Percentiles rank a stretch among this genome's conserved stretches.
phyloP scores from a whole-genome alignment of 2,797 vertebrate genomes.

The Gallinago nigripennis region DNA sequence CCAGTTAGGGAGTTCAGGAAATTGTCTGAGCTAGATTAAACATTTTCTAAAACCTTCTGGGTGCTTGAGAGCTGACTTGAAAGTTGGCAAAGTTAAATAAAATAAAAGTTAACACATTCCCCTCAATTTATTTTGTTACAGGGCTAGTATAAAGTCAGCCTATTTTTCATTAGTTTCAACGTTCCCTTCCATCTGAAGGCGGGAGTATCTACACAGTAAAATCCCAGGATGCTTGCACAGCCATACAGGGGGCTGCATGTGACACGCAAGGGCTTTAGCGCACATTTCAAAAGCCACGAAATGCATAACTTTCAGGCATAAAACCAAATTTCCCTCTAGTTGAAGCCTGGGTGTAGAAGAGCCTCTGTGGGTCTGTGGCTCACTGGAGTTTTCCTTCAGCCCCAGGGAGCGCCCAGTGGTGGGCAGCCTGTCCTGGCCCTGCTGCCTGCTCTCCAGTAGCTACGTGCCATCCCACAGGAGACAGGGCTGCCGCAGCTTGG shows the following conservation, averaged over 20 bases:
- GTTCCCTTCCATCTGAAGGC: neutral
- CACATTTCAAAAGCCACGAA: neutral
- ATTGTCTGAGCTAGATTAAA: constrained; percentile 81
- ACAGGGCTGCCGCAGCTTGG: neutral
- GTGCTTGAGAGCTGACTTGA: constrained; percentile 69
- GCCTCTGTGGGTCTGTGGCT: neutral
- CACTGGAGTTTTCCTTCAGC: neutral
- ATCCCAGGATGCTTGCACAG: neutral
- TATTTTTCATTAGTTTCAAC: constrained; percentile 1
- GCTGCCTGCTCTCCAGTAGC: neutral
- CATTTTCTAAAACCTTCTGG: constrained; percentile 76
- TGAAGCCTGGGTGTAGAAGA: neutral
- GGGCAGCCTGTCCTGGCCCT: neutral
- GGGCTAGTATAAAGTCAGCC: constrained; percentile 32
- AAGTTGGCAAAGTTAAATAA: constrained; percentile 76
- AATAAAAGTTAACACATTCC: constrained; percentile 74
- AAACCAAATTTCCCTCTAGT: neutral
- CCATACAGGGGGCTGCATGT: neutral
- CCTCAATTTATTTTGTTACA: constrained; percentile 61
- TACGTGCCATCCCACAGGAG: neutral
- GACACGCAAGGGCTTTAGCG: neutral
- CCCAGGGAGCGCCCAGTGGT: neutral
- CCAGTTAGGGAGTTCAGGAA: constrained; percentile 76
- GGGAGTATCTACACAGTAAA: neutral
- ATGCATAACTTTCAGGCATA: neutral